Evolutionary conservation across 2,113 vertebrate species (phyloP).

Genomic region (Apodemus speciosus): DNA sequence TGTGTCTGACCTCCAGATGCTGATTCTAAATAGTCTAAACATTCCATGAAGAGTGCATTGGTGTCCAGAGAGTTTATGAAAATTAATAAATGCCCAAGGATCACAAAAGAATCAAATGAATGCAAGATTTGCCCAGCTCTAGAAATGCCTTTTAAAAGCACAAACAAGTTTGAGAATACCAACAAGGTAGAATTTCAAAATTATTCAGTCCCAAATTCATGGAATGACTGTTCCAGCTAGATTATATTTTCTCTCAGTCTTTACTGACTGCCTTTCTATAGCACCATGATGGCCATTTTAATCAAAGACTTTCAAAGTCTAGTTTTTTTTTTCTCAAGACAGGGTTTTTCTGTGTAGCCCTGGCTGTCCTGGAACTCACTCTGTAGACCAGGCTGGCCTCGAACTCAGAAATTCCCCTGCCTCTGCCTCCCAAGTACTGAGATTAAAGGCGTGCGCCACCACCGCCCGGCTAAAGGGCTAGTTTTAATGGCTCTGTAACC

Average conservation of each 20-base stretch:
- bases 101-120: neutral
- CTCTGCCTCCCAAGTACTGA: no score
- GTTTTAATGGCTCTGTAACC: neutral
- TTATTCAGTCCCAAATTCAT: neutral
- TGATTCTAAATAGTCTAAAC: neutral
- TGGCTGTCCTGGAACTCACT: no score
- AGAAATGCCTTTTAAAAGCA: slow-evolving; percentile 13
- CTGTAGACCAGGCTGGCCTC: no score
- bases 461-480: no score
- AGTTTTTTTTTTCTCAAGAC: no score
- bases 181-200: slow-evolving; percentile 42
- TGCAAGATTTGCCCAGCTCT: neutral
- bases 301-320: neutral
- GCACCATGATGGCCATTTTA: neutral
- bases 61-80: neutral
- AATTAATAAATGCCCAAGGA: neutral
- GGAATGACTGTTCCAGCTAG: neutral
- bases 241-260: neutral
- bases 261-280: neutral
- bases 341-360: no score
- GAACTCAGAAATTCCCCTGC: no score
- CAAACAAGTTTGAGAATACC: neutral
- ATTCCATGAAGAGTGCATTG: neutral
- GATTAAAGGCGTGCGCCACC: no score
- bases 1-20: neutral